Percentiles rank a stretch among this genome's conserved stretches.
Conservation (phyloP, 2,113 vertebrate genomes). For the Numenius arquata region DNA sequence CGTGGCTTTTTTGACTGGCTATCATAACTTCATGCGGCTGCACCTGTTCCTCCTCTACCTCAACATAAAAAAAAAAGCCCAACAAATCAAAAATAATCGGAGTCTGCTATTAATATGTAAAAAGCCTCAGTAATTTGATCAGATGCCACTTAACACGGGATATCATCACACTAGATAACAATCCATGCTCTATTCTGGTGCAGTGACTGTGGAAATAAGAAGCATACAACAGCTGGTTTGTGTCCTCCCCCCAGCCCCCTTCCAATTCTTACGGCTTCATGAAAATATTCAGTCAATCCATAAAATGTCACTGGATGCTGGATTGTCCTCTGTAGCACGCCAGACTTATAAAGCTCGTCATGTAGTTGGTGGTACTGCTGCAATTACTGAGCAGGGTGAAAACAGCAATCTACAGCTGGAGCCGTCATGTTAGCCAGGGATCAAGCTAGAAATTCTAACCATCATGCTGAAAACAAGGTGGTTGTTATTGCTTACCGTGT, state of each 20-base stretch:
- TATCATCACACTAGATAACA: background rate
- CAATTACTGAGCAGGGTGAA: background rate
- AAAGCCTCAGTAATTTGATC: slow-evolving; percentile 8
- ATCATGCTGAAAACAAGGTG: fast-evolving
- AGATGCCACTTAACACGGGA: background rate
- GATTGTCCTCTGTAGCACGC: background rate
- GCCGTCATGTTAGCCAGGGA: background rate
- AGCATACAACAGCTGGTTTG: slow-evolving; percentile 10
- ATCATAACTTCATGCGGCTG: background rate
- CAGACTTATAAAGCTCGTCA: fast-evolving
- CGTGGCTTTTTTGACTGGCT: background rate
- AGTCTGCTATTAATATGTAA: background rate
- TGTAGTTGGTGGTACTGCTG: background rate
- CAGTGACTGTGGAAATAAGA: background rate
- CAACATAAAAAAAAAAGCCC: background rate
- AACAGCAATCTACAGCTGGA: background rate
- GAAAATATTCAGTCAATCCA: background rate
- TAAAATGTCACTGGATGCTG: background rate
- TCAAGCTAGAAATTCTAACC: background rate
- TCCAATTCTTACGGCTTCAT: background rate
- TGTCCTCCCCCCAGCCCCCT: background rate
- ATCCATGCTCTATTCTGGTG: background rate
- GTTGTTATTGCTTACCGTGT: fast-evolving
- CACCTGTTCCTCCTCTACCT: background rate
- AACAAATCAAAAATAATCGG: background rate